A percentile compares a stretch with the other conserved stretches of the same genome.
Evolutionary conservation across 2,797 vertebrate genomes (phyloP).

Genomic region (Mycteria americana): DNA sequence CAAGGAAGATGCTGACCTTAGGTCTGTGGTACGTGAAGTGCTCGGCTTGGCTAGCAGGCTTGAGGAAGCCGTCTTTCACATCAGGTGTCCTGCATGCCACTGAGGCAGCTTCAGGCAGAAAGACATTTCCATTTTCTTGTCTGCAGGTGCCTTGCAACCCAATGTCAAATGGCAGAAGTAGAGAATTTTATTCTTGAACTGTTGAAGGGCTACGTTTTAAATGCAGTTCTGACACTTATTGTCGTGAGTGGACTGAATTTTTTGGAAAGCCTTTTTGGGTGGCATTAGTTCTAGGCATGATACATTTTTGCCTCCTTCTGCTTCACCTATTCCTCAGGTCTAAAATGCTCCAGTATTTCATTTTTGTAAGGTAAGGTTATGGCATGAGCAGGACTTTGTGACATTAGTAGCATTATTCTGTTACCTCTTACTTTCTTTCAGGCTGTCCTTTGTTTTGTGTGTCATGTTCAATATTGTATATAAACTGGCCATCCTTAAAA

Average conservation of each 20-base stretch:
- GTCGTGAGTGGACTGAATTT: not conserved
- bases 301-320: not conserved
- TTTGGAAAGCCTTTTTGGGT: not conserved
- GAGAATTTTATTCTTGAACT: not conserved
- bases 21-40: not conserved
- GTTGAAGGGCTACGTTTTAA: not conserved
- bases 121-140: not conserved
- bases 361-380: not conserved
- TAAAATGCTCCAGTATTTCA: not conserved
- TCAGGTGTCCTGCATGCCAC: fast-evolving
- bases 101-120: not conserved
- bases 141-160: not conserved
- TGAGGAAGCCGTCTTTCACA: not conserved
- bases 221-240: not conserved
- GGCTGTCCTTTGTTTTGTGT: not conserved
- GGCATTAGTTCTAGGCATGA: not conserved
- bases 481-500: not conserved
- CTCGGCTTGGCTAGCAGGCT: not conserved
- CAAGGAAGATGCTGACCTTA: not conserved
- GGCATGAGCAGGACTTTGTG: not conserved
- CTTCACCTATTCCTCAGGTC: not conserved
- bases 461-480: not conserved
- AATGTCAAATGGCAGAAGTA: not conserved
- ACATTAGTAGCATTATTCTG: not conserved
- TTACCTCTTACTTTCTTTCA: not conserved